A percentile compares a stretch with the other conserved stretches of the same genome.
Evolutionary conservation across 2,888 invertebrate species (phyloP).

Genomic region (Agrotis puta): DNA sequence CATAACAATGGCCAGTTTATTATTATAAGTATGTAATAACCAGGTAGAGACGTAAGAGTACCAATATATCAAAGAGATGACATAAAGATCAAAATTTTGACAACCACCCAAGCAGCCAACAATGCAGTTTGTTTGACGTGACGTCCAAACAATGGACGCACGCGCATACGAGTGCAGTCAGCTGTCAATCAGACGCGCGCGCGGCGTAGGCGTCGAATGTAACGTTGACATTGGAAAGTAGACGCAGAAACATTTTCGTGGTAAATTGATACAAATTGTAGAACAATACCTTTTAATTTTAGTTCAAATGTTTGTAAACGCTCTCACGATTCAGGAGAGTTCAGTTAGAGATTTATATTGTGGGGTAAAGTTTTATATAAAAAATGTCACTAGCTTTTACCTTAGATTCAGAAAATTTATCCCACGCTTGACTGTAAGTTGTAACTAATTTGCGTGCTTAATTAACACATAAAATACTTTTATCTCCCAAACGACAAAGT

Average conservation of each 20-base stretch:
- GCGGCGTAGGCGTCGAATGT: slow-evolving; percentile 79
- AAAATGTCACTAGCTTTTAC: neutral
- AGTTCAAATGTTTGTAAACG: too few species aligned
- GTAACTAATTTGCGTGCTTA: too few species aligned
- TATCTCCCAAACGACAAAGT: too few species aligned
- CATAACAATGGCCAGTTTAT: too few species aligned
- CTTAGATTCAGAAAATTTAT: too few species aligned
- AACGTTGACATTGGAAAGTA: slow-evolving; percentile 85
- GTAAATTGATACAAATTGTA: slow-evolving; percentile 41
- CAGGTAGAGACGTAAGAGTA: too few species aligned
- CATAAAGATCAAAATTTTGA: neutral
- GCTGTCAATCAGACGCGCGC: slow-evolving; percentile 81
- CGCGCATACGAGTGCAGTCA: slow-evolving; percentile 67
- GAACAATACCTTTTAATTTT: neutral
- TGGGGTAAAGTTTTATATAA: too few species aligned
- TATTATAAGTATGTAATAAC: too few species aligned
- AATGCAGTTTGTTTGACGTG: slow-evolving; percentile 52
- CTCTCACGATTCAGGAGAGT: too few species aligned
- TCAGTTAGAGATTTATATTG: too few species aligned
- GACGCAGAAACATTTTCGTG: slow-evolving; percentile 74
- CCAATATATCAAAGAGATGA: neutral
- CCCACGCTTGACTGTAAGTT: too few species aligned
- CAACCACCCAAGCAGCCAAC: slow-evolving; percentile 17
- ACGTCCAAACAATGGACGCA: slow-evolving; percentile 70
- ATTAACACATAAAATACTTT: too few species aligned